Evolutionary conservation across 64 coral and sea anemone species (phyloP), one percentile per base, ranked within the genome.

Genomic region (Montipora cactus): DNA sequence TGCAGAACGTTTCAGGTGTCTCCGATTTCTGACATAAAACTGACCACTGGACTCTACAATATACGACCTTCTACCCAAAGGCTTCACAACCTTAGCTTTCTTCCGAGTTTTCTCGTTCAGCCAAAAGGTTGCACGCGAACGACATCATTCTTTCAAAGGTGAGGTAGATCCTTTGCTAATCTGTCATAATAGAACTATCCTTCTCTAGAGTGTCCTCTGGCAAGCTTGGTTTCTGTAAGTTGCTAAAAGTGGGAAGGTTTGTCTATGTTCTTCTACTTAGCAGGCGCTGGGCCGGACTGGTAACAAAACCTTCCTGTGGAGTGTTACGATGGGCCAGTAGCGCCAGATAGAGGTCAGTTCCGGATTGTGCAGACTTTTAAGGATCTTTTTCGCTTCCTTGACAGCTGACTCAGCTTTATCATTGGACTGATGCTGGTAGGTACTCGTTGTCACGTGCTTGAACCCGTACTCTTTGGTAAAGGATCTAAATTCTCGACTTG

Each of bases 11-110:
- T 75, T 75, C 72, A 75, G 11, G 72, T 75, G 21, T 75, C 72
- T 13, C 28, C 72, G 72, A 75, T 75, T 75, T 75, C 72, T 75
- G 72, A 75, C 21, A 75, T 28, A 75, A 44, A 75, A 21, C 72
- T 44, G 72, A 75, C 72, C 23, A 46, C 11, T 44, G 8, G 72
- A 75, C 25, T 75, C 72, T 44, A 75, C 72, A 10, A 75, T 21
- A 75, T 11, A 46, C 4, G 72, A 75, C 21, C 28, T 37, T 75
- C 72, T 75, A 9, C 25, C 72, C 20, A 37, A 37, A 37, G 37
- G 37, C 37, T 37, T 37, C 37, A 37, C 37, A 37, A 37, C 37
- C 37, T 3, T 75, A 18, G 72, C 72, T 21, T 75, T 75, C 25
- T 25, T 75, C 72, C 72, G 8, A 2, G 20, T 46, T 75, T 75